Conservation (phyloP, 2,888 invertebrate genomes). For the Protodeltote pygarga region DNA sequence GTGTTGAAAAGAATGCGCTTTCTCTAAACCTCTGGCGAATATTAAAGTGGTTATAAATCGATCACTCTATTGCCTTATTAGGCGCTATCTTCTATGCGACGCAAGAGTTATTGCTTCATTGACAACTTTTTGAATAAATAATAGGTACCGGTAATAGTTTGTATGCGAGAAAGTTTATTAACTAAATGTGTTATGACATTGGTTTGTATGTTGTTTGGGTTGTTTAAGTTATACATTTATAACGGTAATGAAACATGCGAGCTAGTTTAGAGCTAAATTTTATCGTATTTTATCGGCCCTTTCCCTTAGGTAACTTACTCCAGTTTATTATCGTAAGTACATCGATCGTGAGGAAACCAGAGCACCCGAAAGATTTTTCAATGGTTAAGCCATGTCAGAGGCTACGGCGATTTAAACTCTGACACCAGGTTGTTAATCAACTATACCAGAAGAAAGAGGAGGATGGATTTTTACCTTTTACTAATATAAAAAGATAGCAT, state of each 20-base stretch:
- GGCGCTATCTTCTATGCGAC: slow-evolving; percentile 14
- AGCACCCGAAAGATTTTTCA: no score
- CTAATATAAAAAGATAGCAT: no score
- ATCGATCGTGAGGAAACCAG: no score
- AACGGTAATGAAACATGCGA: slow-evolving; percentile 18
- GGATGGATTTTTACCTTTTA: no score
- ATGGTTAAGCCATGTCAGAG: no score
- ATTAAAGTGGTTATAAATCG: slow-evolving; percentile 31
- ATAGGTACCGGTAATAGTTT: not conserved
- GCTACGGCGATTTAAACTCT: no score
- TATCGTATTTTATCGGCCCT: slow-evolving; percentile 17
- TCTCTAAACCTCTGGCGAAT: slow-evolving; percentile 45
- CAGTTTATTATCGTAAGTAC: no score
- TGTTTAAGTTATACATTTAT: slow-evolving; percentile 30
- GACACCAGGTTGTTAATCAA: no score
- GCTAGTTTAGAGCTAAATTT: slow-evolving; percentile 20
- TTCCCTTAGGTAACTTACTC: not conserved
- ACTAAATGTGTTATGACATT: slow-evolving; percentile 13
- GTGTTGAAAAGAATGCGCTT: slow-evolving; percentile 50
- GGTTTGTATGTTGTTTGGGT: slow-evolving; percentile 31
- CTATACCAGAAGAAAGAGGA: no score
- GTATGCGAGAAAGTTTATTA: slow-evolving; percentile 30
- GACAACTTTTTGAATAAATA: slow-evolving; percentile 25
- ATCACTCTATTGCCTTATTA: slow-evolving; percentile 40
- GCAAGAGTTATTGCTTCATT: slow-evolving; percentile 22